phyloP scores from a whole-genome alignment of 2,888 invertebrate species.

The Drosophila lacicola region DNA sequence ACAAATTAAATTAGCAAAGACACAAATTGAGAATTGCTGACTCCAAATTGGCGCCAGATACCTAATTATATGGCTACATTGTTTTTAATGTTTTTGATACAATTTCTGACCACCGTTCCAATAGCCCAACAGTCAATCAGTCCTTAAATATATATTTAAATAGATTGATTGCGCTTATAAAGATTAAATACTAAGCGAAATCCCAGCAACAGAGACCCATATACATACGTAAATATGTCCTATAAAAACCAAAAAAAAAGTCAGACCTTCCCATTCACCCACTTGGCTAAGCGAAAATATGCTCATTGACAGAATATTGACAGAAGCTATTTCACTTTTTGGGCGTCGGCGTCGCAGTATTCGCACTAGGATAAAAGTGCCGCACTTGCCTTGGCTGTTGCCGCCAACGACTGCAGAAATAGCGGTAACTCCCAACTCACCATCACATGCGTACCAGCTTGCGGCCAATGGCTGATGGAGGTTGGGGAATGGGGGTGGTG shows the following conservation, averaged over 20 bases:
- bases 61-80: no score
- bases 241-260: constrained; percentile 4
- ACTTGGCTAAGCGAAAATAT: constrained; percentile 61
- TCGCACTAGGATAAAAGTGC: constrained; percentile 49
- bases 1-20: no score
- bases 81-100: no score
- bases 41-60: no score
- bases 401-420: constrained; percentile 39
- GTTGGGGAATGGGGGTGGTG: constrained; percentile 30
- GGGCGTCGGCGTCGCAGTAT: constrained; percentile 41
- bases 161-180: constrained; percentile 46
- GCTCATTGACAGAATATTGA: constrained; percentile 83
- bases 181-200: constrained; percentile 70
- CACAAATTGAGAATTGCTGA: no score
- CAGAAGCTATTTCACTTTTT: constrained; percentile 81
- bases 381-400: constrained; percentile 32
- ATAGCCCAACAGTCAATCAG: no score
- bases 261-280: constrained; percentile 27
- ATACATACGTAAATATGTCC: constrained; percentile 7
- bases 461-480: constrained; percentile 55
- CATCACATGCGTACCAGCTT: constrained; percentile 51
- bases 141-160: background rate
- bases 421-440: constrained; percentile 21
- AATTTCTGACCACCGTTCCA: no score
- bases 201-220: constrained; percentile 28